Conservation (phyloP, 2,888 invertebrate genomes). For the Frankliniella intonsa region DNA sequence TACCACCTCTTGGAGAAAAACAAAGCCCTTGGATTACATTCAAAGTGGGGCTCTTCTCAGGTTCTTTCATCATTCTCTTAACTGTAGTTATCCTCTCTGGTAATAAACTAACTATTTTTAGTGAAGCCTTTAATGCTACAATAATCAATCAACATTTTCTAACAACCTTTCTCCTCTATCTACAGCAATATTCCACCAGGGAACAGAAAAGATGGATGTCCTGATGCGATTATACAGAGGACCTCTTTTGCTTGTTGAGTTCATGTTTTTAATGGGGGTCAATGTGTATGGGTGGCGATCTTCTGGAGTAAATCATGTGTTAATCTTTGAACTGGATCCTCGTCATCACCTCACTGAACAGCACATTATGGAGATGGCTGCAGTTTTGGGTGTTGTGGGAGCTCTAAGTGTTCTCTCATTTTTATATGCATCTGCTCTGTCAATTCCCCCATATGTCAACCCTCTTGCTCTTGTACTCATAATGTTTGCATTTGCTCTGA, state of each 20-base stretch:
- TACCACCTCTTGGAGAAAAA: constrained; percentile 80
- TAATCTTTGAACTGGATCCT: constrained; percentile 78
- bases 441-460: constrained; percentile 70
- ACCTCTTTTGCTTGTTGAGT: constrained; percentile 68
- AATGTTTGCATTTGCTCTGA: constrained; percentile 65
- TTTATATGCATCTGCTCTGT: constrained; percentile 58
- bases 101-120: constrained; percentile 39
- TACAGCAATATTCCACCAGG: constrained; percentile 52
- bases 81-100: constrained; percentile 68
- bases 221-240: constrained; percentile 75
- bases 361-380: constrained; percentile 67
- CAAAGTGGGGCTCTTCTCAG: constrained; percentile 77
- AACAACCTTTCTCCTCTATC: constrained; percentile 5
- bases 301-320: constrained; percentile 76
- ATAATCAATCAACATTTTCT: constrained; percentile 22
- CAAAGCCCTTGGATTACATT: constrained; percentile 79
- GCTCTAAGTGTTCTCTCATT: constrained; percentile 61
- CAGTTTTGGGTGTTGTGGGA: constrained; percentile 73
- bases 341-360: constrained; percentile 71
- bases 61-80: constrained; percentile 71
- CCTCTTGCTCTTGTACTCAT: constrained; percentile 65
- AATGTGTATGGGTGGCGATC: constrained; percentile 79
- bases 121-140: not conserved
- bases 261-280: constrained; percentile 70
- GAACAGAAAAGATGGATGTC: constrained; percentile 58